Evolutionary conservation across 2,888 invertebrate genomes (phyloP).

Genomic region (Bhutanitis thaidina): DNA sequence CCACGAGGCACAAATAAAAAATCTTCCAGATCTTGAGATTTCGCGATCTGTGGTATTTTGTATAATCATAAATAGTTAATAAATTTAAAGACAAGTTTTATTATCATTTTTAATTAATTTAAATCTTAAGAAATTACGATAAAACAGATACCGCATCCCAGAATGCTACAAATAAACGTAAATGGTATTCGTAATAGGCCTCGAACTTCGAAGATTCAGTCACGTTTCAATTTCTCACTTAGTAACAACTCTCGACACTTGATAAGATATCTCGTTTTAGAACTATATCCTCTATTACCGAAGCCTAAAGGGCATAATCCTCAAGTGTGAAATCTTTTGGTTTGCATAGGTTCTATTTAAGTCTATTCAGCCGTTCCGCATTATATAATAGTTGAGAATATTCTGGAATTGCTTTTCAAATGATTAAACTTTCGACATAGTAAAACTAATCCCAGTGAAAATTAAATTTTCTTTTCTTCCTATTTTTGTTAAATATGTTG

Average conservation of each 20-base stretch:
- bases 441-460: background rate
- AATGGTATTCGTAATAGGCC: slow-evolving; percentile 13
- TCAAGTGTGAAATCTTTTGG: background rate
- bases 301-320: slow-evolving; percentile 4
- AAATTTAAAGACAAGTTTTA: no score
- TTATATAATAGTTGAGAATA: slow-evolving; percentile 2
- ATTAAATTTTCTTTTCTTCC: no score
- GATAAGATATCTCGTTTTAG: background rate
- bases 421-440: slow-evolving; percentile 3
- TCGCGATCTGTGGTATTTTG: no score
- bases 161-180: slow-evolving; percentile 7
- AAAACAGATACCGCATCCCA: slow-evolving; percentile 1
- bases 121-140: background rate
- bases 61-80: no score
- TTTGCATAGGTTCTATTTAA: no score
- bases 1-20: no score
- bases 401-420: slow-evolving; percentile 16
- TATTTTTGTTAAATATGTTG: no score
- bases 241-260: slow-evolving; percentile 1
- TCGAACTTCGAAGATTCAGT: slow-evolving; percentile 14
- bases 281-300: slow-evolving; percentile 5
- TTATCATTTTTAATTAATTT: no score
- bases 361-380: slow-evolving; percentile 9
- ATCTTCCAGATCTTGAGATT: no score
- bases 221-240: slow-evolving; percentile 17